phyloP scores from a whole-genome alignment of 2,797 vertebrate species.

The Crax fasciolata region DNA sequence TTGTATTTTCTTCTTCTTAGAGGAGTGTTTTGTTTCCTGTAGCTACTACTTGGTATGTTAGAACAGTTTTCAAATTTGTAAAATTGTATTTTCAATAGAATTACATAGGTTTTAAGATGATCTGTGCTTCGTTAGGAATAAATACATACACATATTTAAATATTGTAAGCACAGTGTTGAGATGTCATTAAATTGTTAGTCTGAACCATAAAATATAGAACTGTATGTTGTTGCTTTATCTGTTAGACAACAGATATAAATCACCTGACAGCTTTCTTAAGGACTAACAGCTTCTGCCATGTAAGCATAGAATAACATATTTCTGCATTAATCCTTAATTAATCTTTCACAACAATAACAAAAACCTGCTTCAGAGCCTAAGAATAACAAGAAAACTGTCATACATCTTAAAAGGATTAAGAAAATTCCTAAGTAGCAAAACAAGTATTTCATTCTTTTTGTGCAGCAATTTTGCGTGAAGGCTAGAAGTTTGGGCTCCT shows the following conservation, averaged over 20 bases:
- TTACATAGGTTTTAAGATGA: background rate
- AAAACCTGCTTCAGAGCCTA: background rate
- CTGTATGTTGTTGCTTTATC: background rate
- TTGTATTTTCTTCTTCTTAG: background rate
- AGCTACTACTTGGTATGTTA: background rate
- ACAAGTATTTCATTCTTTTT: background rate
- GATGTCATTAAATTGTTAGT: constrained; percentile 9
- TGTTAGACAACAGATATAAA: background rate
- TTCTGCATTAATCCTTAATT: background rate
- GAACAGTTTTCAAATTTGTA: background rate
- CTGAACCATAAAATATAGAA: background rate
- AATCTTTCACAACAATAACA: background rate
- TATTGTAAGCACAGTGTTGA: background rate
- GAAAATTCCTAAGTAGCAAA: background rate
- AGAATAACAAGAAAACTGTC: background rate
- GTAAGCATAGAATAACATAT: background rate
- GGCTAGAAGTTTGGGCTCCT: background rate
- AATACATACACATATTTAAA: background rate
- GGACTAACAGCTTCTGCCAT: background rate
- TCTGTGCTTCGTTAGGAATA: background rate
- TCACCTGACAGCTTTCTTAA: background rate
- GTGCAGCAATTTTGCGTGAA: background rate
- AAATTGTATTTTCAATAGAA: background rate
- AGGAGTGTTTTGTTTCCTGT: background rate
- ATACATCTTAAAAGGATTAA: background rate